Base-by-base conservation (phyloP, 1,140 invertebrate species). In the Brachionus calyciflorus region DNA sequence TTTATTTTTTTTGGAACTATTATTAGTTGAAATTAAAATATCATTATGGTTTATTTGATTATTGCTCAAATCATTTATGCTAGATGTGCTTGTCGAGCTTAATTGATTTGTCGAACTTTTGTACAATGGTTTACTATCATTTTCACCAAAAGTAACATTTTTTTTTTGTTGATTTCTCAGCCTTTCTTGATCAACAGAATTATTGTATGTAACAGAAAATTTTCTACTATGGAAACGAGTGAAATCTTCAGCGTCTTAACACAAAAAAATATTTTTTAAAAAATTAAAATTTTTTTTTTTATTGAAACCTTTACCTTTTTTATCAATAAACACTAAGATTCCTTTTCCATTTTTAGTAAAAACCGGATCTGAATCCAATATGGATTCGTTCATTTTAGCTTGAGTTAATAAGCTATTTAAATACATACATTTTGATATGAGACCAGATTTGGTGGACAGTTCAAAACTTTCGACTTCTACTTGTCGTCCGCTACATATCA, bases 401-500 rank as follows among this genome's bases (percentile, higher is more conserved):
- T 73, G 30, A 24, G 46, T 17, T 7, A 73, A 37, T 21, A 73
- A 19, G n/a, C 37, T 24, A 14, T 55, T 73, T 51, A 73, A 14
- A 19, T 73, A 55, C 44, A 73, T 41, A 73, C 69, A 73, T 33
- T 73, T 73, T 37, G 69, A 49, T 33, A 73, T 73, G 17, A 73
- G 46, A 41, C 69, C 69, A 19, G 69, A 73, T 40, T 73, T 73
- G 46, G 69, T 55, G 19, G 46, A 55, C 28, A 73, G 21, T n/a
- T 73, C 69, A 49, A 40, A 73, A 41, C 69, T 73, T 49, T 73
- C 69, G 33, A 73, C 46, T 49, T 73, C 69, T 51, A 73, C 69
- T 73, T 73, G 69, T 37, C 69, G 69, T 51, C 69, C 69, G 33
- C 51, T 73, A 55, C 69, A 73, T 73, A 73, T 73, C 69, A 73